Conservation (phyloP, 2,888 invertebrate genomes). For the Dicroscelio sp. region DNA sequence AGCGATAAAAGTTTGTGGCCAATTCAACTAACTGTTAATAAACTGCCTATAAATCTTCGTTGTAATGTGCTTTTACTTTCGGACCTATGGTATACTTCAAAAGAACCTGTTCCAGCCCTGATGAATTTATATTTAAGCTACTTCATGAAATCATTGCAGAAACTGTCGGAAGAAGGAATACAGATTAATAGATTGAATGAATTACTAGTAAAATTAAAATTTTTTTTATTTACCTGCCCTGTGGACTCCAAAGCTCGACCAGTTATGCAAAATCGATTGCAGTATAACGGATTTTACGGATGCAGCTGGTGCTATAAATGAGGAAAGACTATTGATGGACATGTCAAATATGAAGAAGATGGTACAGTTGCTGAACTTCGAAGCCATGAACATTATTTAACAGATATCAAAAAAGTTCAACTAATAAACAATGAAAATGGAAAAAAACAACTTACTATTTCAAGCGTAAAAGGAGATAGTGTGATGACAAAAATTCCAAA, state of each 20-base stretch:
- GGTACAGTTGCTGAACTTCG: constrained; percentile 7
- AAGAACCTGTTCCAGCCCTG: constrained; percentile 18
- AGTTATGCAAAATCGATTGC: constrained; percentile 27
- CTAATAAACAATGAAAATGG: not conserved
- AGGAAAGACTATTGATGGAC: not conserved
- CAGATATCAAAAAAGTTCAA: not conserved
- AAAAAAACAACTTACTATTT: not conserved
- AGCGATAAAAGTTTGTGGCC: constrained; percentile 17
- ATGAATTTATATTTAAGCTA: constrained; percentile 55
- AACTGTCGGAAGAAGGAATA: constrained; percentile 11
- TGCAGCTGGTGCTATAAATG: constrained; percentile 36
- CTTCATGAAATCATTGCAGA: constrained; percentile 29
- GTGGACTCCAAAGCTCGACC: constrained; percentile 42
- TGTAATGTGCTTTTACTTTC: constrained; percentile 18
- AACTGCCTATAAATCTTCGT: constrained; percentile 27
- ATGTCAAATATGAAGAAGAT: constrained; percentile 33
- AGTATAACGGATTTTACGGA: constrained; percentile 33
- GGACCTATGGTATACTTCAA: constrained; percentile 45
- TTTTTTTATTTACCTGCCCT: constrained; percentile 24
- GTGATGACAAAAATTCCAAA: constrained; percentile 8
- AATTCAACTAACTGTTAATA: constrained; percentile 22
- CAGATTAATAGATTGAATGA: not conserved
- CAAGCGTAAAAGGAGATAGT: constrained; percentile 43
- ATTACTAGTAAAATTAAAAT: not conserved
- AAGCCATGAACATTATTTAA: constrained; percentile 14